Evolutionary conservation across 2,888 invertebrate species (phyloP).

Genomic region (Lochmaea capreae): DNA sequence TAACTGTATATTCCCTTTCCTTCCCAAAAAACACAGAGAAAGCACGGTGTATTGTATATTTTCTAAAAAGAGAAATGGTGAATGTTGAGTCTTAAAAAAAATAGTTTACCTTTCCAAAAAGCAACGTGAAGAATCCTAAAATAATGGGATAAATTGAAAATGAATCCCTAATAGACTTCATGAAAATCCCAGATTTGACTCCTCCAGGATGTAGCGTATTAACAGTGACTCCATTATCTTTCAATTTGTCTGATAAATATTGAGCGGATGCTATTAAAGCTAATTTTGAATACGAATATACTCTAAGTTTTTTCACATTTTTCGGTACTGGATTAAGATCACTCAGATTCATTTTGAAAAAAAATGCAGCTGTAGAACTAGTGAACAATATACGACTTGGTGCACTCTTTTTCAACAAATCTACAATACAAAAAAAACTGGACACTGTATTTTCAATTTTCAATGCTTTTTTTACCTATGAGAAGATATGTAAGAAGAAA

Average conservation of each 20-base stretch:
- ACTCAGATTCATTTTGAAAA: slow-evolving; percentile 44
- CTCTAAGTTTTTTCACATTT: slow-evolving; percentile 33
- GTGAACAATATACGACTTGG: slow-evolving; percentile 55
- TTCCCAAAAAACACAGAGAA: no score
- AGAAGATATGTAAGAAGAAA: slow-evolving; percentile 77
- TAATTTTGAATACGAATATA: slow-evolving; percentile 53
- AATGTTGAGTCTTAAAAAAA: background rate
- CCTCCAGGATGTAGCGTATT: slow-evolving; percentile 56
- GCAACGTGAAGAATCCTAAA: slow-evolving; percentile 25
- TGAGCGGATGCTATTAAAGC: slow-evolving; percentile 53
- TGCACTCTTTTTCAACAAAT: slow-evolving; percentile 64
- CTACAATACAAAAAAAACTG: slow-evolving; percentile 52
- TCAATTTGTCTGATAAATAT: slow-evolving; percentile 50
- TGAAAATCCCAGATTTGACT: slow-evolving; percentile 46
- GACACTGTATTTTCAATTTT: slow-evolving; percentile 13
- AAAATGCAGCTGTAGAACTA: slow-evolving; percentile 48
- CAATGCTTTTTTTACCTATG: slow-evolving; percentile 64
- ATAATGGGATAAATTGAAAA: slow-evolving; percentile 35
- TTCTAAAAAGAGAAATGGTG: background rate
- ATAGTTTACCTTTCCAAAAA: slow-evolving; percentile 32
- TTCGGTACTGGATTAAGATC: slow-evolving; percentile 44
- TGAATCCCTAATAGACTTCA: slow-evolving; percentile 33
- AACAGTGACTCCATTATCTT: slow-evolving; percentile 49
- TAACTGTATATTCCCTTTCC: no score
- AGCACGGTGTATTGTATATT: no score